Conservation (phyloP, 2,888 invertebrate genomes). For the Busseola fusca region DNA sequence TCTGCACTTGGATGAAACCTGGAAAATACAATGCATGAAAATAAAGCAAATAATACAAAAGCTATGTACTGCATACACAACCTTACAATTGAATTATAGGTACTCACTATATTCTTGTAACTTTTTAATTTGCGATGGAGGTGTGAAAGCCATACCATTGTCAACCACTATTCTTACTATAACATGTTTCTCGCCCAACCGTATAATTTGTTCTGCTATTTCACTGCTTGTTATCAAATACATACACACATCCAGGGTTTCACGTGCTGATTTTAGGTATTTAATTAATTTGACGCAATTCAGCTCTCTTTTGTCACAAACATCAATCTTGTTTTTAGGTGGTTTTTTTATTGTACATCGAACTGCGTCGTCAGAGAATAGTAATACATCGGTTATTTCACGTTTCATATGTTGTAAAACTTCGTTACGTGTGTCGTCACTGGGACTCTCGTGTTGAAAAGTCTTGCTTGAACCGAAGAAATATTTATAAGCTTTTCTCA, state of each 20-base stretch:
- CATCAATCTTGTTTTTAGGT: constrained; percentile 78
- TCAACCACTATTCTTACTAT: constrained; percentile 85
- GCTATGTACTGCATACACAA: background rate
- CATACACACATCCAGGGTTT: constrained; percentile 87
- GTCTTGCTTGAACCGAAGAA: constrained; percentile 70
- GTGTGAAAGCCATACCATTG: constrained; percentile 85
- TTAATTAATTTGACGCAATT: constrained; percentile 86
- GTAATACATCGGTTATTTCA: constrained; percentile 86
- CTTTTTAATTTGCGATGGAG: constrained; percentile 85
- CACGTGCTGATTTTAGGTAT: constrained; percentile 85
- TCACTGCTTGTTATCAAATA: constrained; percentile 86
- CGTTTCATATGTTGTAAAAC: constrained; percentile 75
- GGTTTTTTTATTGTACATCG: constrained; percentile 80
- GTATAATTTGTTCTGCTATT: constrained; percentile 84
- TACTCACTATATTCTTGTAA: constrained; percentile 85
- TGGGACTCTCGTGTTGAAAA: constrained; percentile 64
- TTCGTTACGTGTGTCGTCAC: constrained; percentile 76
- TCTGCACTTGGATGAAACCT: constrained; percentile 87
- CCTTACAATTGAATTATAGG: background rate
- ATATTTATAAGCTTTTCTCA: constrained; percentile 80
- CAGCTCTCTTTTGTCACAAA: constrained; percentile 83
- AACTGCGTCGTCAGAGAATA: constrained; percentile 83
- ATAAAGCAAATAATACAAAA: background rate
- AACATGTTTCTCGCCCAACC: constrained; percentile 84
- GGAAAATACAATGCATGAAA: constrained; percentile 33